Conservation (phyloP, 2,888 invertebrate species). For the Cyrtodaria siliqua region DNA sequence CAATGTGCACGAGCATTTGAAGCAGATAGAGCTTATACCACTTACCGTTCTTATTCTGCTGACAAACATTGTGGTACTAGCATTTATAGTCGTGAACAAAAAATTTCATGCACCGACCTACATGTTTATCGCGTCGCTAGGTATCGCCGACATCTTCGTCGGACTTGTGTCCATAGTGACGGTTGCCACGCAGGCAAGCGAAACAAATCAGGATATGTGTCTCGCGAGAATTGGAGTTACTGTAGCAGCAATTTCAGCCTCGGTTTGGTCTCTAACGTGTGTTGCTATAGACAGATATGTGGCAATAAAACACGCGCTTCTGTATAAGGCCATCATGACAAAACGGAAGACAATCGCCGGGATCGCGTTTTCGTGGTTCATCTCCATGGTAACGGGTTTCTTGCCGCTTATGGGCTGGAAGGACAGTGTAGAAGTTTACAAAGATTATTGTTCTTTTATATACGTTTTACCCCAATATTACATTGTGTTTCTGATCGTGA, state of each 20-base stretch:
- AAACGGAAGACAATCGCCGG: constrained; percentile 53
- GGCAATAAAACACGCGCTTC: constrained; percentile 73
- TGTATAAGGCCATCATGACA: constrained; percentile 72
- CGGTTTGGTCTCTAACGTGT: constrained; percentile 70
- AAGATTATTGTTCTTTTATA: constrained; percentile 72
- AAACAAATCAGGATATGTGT: constrained; percentile 63
- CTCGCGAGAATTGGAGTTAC: constrained; percentile 71
- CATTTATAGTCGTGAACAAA: constrained; percentile 59
- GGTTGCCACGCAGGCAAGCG: constrained; percentile 63
- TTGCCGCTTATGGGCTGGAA: constrained; percentile 78
- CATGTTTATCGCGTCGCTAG: constrained; percentile 70
- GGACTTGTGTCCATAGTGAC: constrained; percentile 72
- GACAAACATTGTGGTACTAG: constrained; percentile 65
- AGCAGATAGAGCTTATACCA: constrained; percentile 67
- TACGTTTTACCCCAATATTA: constrained; percentile 68
- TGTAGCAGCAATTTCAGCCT: constrained; percentile 65
- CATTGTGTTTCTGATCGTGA: constrained; percentile 64
- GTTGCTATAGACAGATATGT: constrained; percentile 79
- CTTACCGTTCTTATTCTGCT: constrained; percentile 67
- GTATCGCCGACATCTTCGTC: constrained; percentile 72
- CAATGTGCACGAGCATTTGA: constrained; percentile 69
- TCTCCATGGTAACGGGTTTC: constrained; percentile 72
- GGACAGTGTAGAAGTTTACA: constrained; percentile 40
- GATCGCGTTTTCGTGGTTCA: constrained; percentile 65
- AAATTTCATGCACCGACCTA: constrained; percentile 70